Base-by-base conservation (phyloP, 1,140 invertebrate genomes). In the Trypoxylus dichotomus region DNA sequence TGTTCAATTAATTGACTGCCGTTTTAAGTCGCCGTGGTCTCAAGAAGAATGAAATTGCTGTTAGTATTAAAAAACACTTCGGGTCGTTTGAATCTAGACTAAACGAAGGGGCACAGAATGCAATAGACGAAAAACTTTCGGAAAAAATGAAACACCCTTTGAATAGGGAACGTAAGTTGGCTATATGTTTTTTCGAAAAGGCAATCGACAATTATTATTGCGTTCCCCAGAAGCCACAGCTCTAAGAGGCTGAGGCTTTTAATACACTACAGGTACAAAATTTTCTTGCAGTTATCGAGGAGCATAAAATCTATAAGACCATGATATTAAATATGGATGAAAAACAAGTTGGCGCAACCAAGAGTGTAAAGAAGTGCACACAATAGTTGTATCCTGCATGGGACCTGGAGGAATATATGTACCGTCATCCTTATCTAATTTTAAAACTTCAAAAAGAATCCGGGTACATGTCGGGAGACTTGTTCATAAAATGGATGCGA, bases 191-290 rank as follows among this genome's bases (percentile, higher is more conserved):
- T 78, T 78, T 24, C n/a, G 24, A 41, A 11, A 19, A 81, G 74
- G 85, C 68, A 80, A 88, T 80, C 77, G 79, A 42, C 73, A 79
- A 19, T 80, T 87, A n/a, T 85, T 83, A 27, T 77, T 86, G n/a
- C 78, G 85, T 29, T 80, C 78, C 78, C 77, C 79, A 25, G 80
- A 79, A 47, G 11, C 78, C 19, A 80, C 77, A 13, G 77, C 76
- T 27, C 13, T 78, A 21, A 79, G 37, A 79, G 24, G 78, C 79
- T 7, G 29, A 41, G n/a, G 80, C 47, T 0, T 83, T 83, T 72
- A 82, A 82, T 77, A 79, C 63, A 74, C 1, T 29, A 11, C 74
- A 81, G 43, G 47, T 81, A 41, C 15, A 77, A 63, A 74, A 60
- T 83, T n/a, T 79, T 77, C 80, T 79, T 75, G 60, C 74, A 63